A percentile compares a stretch with the other conserved stretches of the same genome.
Evolutionary conservation across 2,888 invertebrate species (phyloP).

Genomic region (Ischnus inquisitorius): DNA sequence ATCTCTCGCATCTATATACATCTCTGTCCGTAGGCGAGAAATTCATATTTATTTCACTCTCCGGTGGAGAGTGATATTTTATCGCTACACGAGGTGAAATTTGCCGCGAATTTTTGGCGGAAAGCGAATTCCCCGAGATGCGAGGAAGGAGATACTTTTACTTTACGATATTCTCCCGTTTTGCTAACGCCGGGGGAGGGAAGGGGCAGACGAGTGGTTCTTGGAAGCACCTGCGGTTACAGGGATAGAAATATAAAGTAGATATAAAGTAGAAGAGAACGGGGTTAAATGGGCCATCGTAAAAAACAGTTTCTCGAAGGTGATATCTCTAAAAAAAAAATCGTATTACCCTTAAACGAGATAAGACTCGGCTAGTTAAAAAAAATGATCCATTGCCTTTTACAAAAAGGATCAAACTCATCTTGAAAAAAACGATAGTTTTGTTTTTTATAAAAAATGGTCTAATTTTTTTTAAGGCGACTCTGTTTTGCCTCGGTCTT

Average conservation of each 20-base stretch:
- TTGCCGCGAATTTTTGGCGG: constrained; percentile 33
- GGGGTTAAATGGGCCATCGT: background rate
- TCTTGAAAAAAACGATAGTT: too few relatives aligned
- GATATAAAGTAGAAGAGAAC: background rate
- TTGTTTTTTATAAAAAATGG: too few relatives aligned
- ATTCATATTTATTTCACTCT: constrained; percentile 3
- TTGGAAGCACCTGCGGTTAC: constrained; percentile 47
- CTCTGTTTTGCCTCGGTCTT: background rate
- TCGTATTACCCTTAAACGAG: background rate
- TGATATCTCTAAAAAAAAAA: background rate
- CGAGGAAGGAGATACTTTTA: constrained; percentile 33
- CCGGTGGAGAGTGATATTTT: constrained; percentile 9
- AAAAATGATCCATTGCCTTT: too few relatives aligned
- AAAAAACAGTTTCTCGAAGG: background rate
- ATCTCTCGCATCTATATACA: background rate
- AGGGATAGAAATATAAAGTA: constrained; percentile 36
- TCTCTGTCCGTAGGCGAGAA: background rate
- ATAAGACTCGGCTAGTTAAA: background rate
- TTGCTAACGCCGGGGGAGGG: background rate
- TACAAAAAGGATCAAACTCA: too few relatives aligned
- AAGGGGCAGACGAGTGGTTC: constrained; percentile 18
- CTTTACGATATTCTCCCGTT: constrained; percentile 44
- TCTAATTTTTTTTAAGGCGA: background rate
- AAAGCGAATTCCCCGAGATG: constrained; percentile 9
- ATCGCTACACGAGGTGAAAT: constrained; percentile 10